Conservation (phyloP, 2,797 vertebrate genomes). For the Notamacropus eugenii region DNA sequence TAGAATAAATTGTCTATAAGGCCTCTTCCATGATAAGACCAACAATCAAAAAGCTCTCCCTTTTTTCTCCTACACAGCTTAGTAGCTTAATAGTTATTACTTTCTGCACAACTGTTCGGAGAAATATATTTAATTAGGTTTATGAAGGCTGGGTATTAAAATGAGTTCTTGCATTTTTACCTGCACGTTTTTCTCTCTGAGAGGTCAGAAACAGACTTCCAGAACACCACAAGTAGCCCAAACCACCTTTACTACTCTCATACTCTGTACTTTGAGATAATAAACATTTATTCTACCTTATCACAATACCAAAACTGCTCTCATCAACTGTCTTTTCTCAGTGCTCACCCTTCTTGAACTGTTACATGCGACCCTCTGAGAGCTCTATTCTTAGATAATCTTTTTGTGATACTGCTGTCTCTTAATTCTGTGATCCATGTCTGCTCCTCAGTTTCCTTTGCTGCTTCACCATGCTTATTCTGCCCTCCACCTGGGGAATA, state of each 20-base stretch:
- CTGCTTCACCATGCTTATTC: background rate
- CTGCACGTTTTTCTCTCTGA: background rate
- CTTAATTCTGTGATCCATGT: background rate
- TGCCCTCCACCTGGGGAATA: background rate
- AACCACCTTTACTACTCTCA: background rate
- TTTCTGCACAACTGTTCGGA: background rate
- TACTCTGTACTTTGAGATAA: background rate
- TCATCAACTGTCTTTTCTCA: background rate
- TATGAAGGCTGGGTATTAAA: background rate
- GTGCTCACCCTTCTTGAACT: background rate
- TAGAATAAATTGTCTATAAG: background rate
- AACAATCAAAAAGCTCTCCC: background rate
- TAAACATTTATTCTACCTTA: background rate
- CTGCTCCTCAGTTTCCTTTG: background rate
- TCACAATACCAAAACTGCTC: background rate
- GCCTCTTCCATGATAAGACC: background rate
- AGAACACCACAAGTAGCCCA: background rate
- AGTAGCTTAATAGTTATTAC: background rate
- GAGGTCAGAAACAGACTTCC: background rate
- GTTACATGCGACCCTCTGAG: background rate
- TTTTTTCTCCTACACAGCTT: background rate
- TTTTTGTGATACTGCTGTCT: background rate
- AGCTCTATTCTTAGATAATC: background rate
- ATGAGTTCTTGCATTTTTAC: background rate
- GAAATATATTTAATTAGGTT: background rate